A percentile compares a stretch with the other conserved stretches of the same genome.
These are phyloP conservation scores for Brevipalpus yothersi DNA, from an alignment of 1,140 invertebrate species.

Conservation along the genomic window DNA sequence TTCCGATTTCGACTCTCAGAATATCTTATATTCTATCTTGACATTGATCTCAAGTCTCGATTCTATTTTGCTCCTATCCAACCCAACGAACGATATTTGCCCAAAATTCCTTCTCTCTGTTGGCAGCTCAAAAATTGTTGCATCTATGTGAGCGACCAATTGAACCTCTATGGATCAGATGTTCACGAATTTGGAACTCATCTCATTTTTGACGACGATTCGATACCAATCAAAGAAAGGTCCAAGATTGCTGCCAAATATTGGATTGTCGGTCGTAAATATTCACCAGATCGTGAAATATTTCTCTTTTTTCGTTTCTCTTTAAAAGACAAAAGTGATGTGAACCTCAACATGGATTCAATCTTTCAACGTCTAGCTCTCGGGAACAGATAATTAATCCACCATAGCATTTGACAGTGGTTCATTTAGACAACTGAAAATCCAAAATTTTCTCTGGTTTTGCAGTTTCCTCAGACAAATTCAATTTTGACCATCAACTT, in stretches of 20 bases:
- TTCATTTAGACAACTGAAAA: too few species aligned
- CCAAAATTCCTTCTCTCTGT: not conserved
- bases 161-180: not conserved
- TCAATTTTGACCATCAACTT: too few species aligned
- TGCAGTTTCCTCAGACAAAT: too few species aligned
- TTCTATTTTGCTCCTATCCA: not conserved
- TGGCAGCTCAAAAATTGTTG: not conserved
- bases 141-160: not conserved
- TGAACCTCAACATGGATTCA: too few species aligned
- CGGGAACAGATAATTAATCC: too few species aligned
- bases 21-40: not conserved
- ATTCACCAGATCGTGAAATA: not conserved
- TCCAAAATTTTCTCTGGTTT: too few species aligned
- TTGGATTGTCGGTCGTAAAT: not conserved
- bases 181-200: not conserved
- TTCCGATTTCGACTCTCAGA: not conserved
- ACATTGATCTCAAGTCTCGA: not conserved
- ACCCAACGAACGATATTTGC: not conserved
- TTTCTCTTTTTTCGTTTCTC: not conserved
- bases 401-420: too few species aligned
- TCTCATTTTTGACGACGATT: not conserved
- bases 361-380: too few species aligned
- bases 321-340: not conserved
- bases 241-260: not conserved
- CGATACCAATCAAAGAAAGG: not conserved